Evolutionary conservation across 2,113 vertebrate genomes (phyloP).

Genomic region (Zingel zingel): DNA sequence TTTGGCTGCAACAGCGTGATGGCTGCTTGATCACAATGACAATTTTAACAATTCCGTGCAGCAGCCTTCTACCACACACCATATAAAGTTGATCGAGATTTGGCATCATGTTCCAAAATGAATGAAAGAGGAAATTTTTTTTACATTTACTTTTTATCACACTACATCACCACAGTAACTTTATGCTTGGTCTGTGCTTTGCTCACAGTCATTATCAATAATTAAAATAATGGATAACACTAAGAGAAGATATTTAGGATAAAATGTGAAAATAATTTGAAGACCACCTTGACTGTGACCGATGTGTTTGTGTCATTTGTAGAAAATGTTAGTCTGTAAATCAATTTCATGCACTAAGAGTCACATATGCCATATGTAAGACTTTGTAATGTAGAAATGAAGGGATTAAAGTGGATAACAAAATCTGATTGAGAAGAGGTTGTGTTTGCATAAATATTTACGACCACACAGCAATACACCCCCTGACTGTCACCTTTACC

Average conservation of each 20-base stretch:
- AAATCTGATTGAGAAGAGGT: conserved; percentile 17
- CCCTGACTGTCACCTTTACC: background rate
- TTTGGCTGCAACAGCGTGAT: background rate
- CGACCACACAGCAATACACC: background rate
- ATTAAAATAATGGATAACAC: background rate
- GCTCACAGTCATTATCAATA: background rate
- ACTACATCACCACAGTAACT: background rate
- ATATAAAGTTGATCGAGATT: no score
- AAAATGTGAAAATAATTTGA: background rate
- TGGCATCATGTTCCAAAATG: background rate
- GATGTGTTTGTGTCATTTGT: background rate
- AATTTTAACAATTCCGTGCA: no score
- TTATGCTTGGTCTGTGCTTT: background rate
- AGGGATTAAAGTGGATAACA: conserved; percentile 15
- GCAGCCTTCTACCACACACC: no score
- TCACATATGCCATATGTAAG: background rate
- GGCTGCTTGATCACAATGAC: background rate
- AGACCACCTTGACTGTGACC: background rate
- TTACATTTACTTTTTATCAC: background rate
- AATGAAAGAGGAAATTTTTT: background rate
- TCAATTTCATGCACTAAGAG: conserved; percentile 28
- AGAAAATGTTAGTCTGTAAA: conserved; percentile 2
- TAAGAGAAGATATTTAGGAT: background rate
- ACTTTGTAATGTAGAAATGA: background rate
- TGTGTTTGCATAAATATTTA: conserved; percentile 34